phyloP scores from a whole-genome alignment of 2,888 invertebrate species.

The Beris chalybata region DNA sequence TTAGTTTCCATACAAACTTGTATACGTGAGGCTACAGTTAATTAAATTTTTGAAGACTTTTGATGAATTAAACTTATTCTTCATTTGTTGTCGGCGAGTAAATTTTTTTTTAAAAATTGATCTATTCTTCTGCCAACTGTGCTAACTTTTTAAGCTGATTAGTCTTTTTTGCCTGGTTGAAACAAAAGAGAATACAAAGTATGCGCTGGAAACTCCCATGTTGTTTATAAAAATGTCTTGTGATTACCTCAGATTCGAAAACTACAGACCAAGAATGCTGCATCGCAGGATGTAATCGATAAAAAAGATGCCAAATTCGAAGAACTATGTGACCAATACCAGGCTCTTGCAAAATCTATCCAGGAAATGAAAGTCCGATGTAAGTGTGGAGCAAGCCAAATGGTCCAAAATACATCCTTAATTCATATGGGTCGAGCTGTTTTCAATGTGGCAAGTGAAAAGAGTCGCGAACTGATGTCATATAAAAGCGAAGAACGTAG shows the following conservation, averaged over 20 bases:
- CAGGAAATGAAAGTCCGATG: constrained; percentile 21
- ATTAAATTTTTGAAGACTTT: no score
- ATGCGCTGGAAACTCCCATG: no score
- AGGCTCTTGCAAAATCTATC: constrained; percentile 12
- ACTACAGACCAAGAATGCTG: constrained; percentile 19
- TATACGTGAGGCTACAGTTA: no score
- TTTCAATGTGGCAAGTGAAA: neutral
- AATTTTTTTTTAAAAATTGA: no score
- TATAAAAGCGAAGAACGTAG: constrained; percentile 26
- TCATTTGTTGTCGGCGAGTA: no score
- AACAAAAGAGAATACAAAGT: no score
- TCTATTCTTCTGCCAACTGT: no score
- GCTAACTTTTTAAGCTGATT: no score
- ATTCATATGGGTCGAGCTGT: constrained; percentile 5
- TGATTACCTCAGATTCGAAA: constrained; percentile 27
- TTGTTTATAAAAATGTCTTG: neutral
- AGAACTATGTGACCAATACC: constrained; percentile 25
- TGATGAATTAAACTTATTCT: no score
- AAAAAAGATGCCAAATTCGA: constrained; percentile 31
- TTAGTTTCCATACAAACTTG: no score
- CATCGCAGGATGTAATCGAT: constrained; percentile 2
- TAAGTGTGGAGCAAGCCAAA: constrained; percentile 31
- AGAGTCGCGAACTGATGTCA: constrained; percentile 27
- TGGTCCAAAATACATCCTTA: constrained; percentile 12
- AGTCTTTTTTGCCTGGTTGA: no score